These are phyloP conservation scores for Carcina quercana DNA, from an alignment of 2,888 invertebrate species.

Conservation along the genomic window DNA sequence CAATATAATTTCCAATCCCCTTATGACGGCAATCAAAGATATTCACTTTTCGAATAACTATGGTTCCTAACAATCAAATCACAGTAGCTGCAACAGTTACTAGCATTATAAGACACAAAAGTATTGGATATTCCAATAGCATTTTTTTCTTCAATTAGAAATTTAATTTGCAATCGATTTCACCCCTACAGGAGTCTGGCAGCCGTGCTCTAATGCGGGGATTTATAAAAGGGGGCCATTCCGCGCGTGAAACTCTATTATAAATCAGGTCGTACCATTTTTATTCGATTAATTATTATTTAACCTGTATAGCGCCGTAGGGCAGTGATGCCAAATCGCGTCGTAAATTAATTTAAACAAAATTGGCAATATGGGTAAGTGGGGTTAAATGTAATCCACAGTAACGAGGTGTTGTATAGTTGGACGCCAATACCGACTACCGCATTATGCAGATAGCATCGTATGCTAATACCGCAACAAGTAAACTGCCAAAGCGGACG, in stretches of 20 bases:
- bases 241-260: conserved; percentile 24
- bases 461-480: conserved; percentile 66
- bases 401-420: conserved; percentile 51
- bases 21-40: too few species aligned
- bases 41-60: too few species aligned
- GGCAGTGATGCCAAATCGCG: conserved; percentile 21
- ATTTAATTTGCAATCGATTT: too few species aligned
- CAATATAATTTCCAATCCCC: too few species aligned
- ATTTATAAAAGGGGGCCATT: not conserved
- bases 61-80: too few species aligned
- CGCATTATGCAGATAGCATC: conserved; percentile 67
- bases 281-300: conserved; percentile 13
- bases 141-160: too few species aligned
- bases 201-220: too few species aligned
- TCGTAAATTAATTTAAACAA: conserved; percentile 39
- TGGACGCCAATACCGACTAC: conserved; percentile 43
- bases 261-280: not conserved
- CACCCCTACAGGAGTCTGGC: too few species aligned
- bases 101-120: too few species aligned
- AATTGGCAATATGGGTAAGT: conserved; percentile 41
- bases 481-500: conserved; percentile 42
- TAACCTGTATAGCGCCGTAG: conserved; percentile 5
- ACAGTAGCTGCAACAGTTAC: too few species aligned
- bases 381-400: conserved; percentile 58
- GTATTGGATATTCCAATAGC: too few species aligned